Base-by-base conservation (phyloP, 2,797 vertebrate genomes). In the Agapornis canus region DNA sequence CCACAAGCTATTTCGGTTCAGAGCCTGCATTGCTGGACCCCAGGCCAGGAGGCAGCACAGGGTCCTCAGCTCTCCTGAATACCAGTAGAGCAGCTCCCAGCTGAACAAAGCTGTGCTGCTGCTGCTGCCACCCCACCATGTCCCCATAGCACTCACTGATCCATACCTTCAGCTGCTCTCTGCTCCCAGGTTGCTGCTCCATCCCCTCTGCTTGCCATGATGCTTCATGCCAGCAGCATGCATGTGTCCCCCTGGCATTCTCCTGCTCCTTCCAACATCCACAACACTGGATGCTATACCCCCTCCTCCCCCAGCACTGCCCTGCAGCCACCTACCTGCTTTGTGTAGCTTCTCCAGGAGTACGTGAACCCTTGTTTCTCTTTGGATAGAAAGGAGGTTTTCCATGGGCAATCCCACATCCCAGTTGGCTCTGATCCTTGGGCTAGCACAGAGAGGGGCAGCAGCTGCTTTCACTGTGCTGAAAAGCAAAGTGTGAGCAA, bases 231-330 rank as follows among this genome's bases (percentile, higher is more conserved):
- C 21, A 20, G 22, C 13, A 1, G 40, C 16, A 8, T 17, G 4
- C 10, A 20, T 31, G 26, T 7, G 2, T 54, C 25, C 42, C 22
- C 22, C 23, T 2, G 8, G 42, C 0, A 2, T 26, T 40, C 40
- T 56, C 39, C 63, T 27, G 39, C 21, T 51, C 26, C 45, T n/a
- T 43, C 45, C 71, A 0, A 15, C 22, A n/a, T 39, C 45, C 3
- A 2, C 45, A 20, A 37, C 37, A 22, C 20, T 26, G 3, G 0
- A n/a, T 2, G 4, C 27, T 5, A 3, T 11, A 27, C 29, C 27
- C 5, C 6, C 29, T 39, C 54, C 13, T 9, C 48, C 40, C 48
- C 14, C 2, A 3, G 56, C 42, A 20, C n/a, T 54, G 22, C 57
- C 13, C 43, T 6, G 0, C 48, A 45, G 61, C 26, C 23, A 59